Base-by-base conservation (phyloP, 2,888 invertebrate species). In the Hybos culiciformis region DNA sequence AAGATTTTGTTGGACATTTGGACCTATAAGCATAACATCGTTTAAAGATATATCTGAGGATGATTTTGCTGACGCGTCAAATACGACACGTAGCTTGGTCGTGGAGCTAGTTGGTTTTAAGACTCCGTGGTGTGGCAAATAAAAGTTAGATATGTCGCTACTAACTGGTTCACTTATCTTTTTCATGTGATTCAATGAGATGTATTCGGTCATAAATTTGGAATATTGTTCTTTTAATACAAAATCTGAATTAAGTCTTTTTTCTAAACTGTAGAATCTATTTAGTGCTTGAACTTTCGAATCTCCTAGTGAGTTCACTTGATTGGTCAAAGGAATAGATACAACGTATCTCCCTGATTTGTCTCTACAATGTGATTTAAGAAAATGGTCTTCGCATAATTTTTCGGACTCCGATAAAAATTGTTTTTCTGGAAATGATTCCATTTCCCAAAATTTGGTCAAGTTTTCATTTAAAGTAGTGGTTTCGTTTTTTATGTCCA, bases 1-100 rank as follows among this genome's bases (percentile, higher is more conserved):
- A n/a, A 45, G 12, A 21, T 48, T 41, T 11, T 38, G 20, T 24
- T 48, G 48, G 9, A 45, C 15, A n/a, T 14, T 24, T 7, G 45
- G 41, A 9, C 48, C 48, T 14, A 39, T 24, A 21, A 37, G 20
- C 18, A 39, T 9, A 21, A 46, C 17, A 14, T 48, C 46, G 19
- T 48, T 48, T 3, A 43, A 12, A 11, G 46, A 43, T 18, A 41
- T 32, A n/a, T 45, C 43, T 21, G 31, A 19, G 7, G 42, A 15
- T 11, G 43, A 14, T 31, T 37, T 39, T 2, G 19, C 26, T 3
- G 46, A 43, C 11, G 37, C 46, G 24, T 48, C 39, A 39, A 46
- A 42, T 3, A 48, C 46, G 12, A 42, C 39, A 33, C 46, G 19
- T 3, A 40, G 31, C 31, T 42, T 44, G 5, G 26, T 42, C 3